Conservation (phyloP, 1,140 invertebrate genomes). For the Tetraneura akinire region DNA sequence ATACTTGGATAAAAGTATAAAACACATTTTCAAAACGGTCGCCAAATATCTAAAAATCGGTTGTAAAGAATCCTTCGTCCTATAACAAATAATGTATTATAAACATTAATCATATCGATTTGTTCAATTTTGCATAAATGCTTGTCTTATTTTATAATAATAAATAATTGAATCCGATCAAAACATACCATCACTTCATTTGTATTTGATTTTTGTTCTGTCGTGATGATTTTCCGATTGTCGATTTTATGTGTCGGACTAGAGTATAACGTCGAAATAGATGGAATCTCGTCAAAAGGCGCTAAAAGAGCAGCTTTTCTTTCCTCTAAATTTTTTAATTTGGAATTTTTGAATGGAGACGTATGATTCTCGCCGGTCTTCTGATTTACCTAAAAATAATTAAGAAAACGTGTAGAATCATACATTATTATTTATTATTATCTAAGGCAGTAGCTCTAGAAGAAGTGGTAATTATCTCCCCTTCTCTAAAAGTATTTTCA, state of each 20-base stretch:
- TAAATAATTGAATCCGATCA: neutral
- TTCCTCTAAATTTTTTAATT: neutral
- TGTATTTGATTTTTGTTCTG: neutral
- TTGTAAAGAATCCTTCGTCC: constrained; percentile 30
- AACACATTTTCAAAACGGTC: neutral
- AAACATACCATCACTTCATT: constrained; percentile 2
- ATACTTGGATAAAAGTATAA: too few relatives aligned
- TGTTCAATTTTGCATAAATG: neutral
- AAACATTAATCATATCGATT: neutral
- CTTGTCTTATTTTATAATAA: too few relatives aligned
- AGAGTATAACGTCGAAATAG: neutral
- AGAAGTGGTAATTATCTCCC: neutral
- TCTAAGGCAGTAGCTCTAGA: too few relatives aligned
- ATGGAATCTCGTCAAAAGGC: constrained; percentile 24
- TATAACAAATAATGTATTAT: neutral
- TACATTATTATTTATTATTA: too few relatives aligned
- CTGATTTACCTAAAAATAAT: too few relatives aligned
- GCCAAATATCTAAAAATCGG: neutral
- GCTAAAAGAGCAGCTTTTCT: neutral
- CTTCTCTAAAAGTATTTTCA: too few relatives aligned
- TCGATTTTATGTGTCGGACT: neutral
- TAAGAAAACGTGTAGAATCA: too few relatives aligned
- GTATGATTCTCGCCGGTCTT: neutral
- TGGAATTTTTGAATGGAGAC: neutral
- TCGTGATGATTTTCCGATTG: neutral